These are phyloP conservation scores for Syngnathoides biaculeatus DNA, from an alignment of 2,113 vertebrate species.

Conservation along the genomic window DNA sequence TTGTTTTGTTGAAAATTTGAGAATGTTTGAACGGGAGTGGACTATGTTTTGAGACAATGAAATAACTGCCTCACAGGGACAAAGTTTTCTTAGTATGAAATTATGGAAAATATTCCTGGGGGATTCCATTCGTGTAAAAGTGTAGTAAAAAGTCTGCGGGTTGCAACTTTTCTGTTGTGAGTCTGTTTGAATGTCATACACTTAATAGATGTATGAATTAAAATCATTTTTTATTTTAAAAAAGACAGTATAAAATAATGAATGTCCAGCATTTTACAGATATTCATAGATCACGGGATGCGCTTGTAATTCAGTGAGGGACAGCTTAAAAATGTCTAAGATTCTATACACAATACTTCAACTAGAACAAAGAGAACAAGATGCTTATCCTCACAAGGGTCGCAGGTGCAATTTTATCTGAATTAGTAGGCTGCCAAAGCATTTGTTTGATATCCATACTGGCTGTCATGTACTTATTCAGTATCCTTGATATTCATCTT, in stretches of 20 bases:
- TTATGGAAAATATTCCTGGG: too few relatives aligned
- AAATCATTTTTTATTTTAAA: neutral
- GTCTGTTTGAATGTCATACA: neutral
- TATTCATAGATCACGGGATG: neutral
- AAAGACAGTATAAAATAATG: neutral
- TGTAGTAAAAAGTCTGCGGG: too few relatives aligned
- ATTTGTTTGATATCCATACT: too few relatives aligned
- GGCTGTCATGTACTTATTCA: too few relatives aligned
- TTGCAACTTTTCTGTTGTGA: too few relatives aligned
- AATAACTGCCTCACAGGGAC: too few relatives aligned
- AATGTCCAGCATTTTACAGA: conserved; percentile 20
- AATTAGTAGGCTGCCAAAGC: neutral
- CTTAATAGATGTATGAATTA: neutral
- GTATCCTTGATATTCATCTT: neutral
- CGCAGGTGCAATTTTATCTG: neutral
- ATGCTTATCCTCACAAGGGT: too few relatives aligned
- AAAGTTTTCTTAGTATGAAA: too few relatives aligned
- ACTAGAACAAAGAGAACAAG: too few relatives aligned
- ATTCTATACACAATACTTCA: neutral
- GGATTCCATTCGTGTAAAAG: too few relatives aligned
- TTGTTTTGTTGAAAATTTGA: too few relatives aligned
- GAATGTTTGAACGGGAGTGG: neutral
- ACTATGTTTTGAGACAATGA: neutral
- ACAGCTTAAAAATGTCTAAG: neutral
- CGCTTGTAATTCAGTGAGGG: neutral